These are phyloP conservation scores for Calidris pygmaea DNA, from an alignment of 2,113 vertebrate genomes.

Conservation along the genomic window DNA sequence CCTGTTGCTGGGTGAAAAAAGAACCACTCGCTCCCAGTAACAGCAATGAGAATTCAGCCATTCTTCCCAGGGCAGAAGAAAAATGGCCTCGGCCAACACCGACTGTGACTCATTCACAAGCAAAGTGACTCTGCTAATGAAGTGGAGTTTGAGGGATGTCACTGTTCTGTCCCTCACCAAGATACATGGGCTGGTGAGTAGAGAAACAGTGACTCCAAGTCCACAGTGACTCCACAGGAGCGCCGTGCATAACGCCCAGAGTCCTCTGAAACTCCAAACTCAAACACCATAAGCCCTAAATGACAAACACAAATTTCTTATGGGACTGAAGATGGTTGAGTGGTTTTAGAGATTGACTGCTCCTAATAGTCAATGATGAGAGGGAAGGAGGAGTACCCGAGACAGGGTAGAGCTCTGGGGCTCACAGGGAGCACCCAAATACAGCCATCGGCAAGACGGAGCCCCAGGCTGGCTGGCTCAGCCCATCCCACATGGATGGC, in stretches of 20 bases:
- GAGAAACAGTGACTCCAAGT: background rate
- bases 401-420: background rate
- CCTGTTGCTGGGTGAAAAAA: background rate
- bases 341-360: background rate
- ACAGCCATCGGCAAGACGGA: rapidly evolving
- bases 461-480: background rate
- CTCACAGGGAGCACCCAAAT: background rate
- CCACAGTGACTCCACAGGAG: background rate
- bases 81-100: background rate
- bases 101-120: background rate
- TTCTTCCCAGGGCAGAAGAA: background rate
- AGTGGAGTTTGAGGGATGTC: background rate
- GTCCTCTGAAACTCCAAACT: background rate
- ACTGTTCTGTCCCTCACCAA: background rate
- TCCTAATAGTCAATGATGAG: too few relatives aligned
- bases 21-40: background rate
- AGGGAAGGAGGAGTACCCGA: background rate
- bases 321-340: background rate
- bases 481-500: background rate
- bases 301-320: background rate
- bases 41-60: background rate
- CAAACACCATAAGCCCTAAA: background rate
- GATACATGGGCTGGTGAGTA: background rate
- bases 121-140: background rate
- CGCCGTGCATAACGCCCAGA: background rate